Base-by-base conservation (phyloP, 1,140 invertebrate species). In the Brachionus sp. region DNA sequence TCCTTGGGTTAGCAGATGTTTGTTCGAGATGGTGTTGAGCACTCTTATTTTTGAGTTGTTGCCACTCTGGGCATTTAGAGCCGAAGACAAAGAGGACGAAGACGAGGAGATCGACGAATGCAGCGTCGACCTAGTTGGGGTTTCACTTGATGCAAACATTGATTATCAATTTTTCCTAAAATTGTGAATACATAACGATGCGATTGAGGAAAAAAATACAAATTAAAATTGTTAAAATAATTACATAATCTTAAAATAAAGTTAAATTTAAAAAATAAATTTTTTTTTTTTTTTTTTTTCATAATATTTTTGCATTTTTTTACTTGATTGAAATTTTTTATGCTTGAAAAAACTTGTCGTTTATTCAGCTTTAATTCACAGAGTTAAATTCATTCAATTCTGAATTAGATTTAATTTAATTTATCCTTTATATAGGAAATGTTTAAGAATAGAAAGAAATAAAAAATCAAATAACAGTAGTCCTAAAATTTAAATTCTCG, bases 181-280 rank as follows among this genome's bases (percentile, higher is more conserved):
- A 33, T 33, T 66, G 33, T 57, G 19, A 57, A 57, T 19, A 57
- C 19, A 57, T 57, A 19, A 19, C 50, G 50, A 57, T 57, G 19
- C 50, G 50, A 19, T 42, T 42, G 39, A 42, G 39, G 12, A 42
- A 42, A 57, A n/a, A 19, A 57, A 57, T 19, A 16, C 16, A 23
- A 57, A 57, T 19, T 57, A 57, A 57, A 57, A 57, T 57, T 57
- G 50, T 57, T 57, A 57, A 57, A 57, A 66, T 33, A 66, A 66
- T 66, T 66, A 66, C 64, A 66, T 66, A 23, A 66, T 66, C 64
- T 57, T 19, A 57, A 57, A 19, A 7, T 7, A 57, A 57, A 23
- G 5, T n/a, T 5, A 50, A 13, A 13, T 50, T 57, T 23, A 19
- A 19, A 19, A 16, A 57, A 7, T 23, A 57, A 57, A 19, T 53